These are phyloP conservation scores for Ornithoptera priamus DNA, from an alignment of 2,888 invertebrate species.

Conservation along the genomic window DNA sequence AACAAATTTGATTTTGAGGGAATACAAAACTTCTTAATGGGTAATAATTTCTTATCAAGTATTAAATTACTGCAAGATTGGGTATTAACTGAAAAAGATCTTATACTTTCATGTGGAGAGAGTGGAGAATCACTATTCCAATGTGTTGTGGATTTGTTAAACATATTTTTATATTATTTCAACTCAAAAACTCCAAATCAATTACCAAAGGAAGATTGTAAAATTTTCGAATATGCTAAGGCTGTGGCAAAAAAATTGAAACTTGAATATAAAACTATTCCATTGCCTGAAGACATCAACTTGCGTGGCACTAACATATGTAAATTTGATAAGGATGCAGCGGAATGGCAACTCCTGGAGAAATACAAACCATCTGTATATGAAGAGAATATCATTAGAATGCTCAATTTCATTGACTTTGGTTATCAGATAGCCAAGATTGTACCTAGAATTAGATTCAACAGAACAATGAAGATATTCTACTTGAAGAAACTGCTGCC, in stretches of 20 bases:
- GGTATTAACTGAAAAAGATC: constrained; percentile 88
- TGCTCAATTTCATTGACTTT: constrained; percentile 89
- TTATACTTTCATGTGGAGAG: constrained; percentile 88
- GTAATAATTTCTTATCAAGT: constrained; percentile 82
- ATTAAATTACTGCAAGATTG: constrained; percentile 91
- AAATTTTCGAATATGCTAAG: constrained; percentile 58
- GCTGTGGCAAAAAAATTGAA: constrained; percentile 72
- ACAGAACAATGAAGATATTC: constrained; percentile 75
- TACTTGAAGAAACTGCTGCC: constrained; percentile 60
- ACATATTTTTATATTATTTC: constrained; percentile 87
- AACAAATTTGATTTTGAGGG: constrained; percentile 71
- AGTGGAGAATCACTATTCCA: constrained; percentile 89
- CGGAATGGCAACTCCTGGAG: constrained; percentile 85
- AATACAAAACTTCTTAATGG: constrained; percentile 79
- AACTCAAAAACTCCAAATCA: constrained; percentile 49
- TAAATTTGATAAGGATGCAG: constrained; percentile 82
- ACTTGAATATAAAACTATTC: constrained; percentile 82
- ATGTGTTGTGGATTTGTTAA: constrained; percentile 88
- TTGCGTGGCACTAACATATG: constrained; percentile 86
- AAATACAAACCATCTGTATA: constrained; percentile 76
- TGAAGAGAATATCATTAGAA: constrained; percentile 88
- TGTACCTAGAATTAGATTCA: constrained; percentile 84
- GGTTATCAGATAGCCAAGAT: constrained; percentile 85
- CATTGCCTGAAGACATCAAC: constrained; percentile 87
- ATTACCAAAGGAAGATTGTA: constrained; percentile 43